These are phyloP conservation scores for Daptonema setosum DNA, from an alignment of 2,888 invertebrate species.

Conservation along the genomic window DNA sequence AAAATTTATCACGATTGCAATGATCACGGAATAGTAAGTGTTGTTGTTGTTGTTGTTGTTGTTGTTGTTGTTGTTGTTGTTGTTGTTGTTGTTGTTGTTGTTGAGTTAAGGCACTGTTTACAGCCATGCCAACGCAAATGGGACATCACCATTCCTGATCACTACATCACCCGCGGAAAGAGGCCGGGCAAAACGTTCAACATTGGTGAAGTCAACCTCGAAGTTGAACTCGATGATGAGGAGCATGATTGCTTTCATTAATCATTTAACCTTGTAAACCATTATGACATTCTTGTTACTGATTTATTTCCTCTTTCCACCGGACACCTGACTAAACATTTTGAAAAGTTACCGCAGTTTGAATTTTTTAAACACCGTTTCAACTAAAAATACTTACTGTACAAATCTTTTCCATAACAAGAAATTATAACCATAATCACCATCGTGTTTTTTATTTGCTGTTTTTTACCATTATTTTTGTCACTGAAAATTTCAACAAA, in stretches of 20 bases:
- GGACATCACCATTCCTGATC: constrained; percentile 21
- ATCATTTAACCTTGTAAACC: too few species aligned
- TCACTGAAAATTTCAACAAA: too few species aligned
- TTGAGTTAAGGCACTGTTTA: background rate
- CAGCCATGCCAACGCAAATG: constrained; percentile 23
- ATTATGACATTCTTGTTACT: too few species aligned
- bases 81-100: background rate
- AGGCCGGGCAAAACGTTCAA: background rate
- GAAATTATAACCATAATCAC: too few species aligned
- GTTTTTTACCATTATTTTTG: too few species aligned
- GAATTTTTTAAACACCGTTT: too few species aligned
- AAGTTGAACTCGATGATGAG: background rate
- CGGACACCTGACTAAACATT: too few species aligned
- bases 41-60: background rate
- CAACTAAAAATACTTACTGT: too few species aligned
- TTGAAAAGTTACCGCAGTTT: too few species aligned
- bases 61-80: background rate
- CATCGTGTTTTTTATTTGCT: too few species aligned
- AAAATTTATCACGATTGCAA: constrained; percentile 2
- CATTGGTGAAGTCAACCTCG: background rate
- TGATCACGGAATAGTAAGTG: background rate
- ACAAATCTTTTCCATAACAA: too few species aligned
- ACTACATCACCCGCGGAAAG: constrained; percentile 19
- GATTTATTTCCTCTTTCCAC: too few species aligned
- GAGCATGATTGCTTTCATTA: background rate